phyloP scores from a whole-genome alignment of 2,113 vertebrate species.

The Otus sunia region DNA sequence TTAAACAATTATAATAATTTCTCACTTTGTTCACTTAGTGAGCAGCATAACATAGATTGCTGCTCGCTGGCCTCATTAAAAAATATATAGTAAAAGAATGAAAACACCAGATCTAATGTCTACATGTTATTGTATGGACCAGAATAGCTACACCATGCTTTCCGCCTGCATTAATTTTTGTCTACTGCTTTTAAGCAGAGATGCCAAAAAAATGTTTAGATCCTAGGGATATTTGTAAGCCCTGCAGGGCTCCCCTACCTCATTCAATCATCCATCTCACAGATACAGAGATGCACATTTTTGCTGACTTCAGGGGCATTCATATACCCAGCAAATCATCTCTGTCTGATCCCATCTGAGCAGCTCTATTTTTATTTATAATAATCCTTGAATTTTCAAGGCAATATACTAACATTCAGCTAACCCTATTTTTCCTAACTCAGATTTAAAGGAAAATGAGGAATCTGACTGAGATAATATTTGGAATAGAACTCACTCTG shows the following conservation, averaged over 20 bases:
- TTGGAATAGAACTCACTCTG: neutral
- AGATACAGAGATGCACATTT: conserved; percentile 35
- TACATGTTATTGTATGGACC: neutral
- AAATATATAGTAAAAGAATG: conserved; percentile 18
- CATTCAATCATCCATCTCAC: conserved; percentile 66
- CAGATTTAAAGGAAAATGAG: neutral
- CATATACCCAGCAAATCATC: conserved; percentile 23
- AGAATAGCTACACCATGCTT: neutral
- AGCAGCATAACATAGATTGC: neutral
- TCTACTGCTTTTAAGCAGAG: conserved; percentile 35
- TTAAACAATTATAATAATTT: neutral
- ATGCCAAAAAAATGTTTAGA: conserved; percentile 50
- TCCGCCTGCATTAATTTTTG: conserved; percentile 31
- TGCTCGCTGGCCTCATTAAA: conserved; percentile 10
- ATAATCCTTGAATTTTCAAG: conserved; percentile 45
- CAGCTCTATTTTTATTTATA: conserved; percentile 29
- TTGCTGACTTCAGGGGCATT: conserved; percentile 62
- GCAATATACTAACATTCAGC: neutral
- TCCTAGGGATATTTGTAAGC: conserved; percentile 33
- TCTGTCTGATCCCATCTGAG: conserved; percentile 56
- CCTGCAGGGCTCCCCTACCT: conserved; percentile 54
- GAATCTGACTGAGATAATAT: neutral
- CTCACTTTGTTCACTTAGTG: neutral
- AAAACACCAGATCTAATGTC: conserved; percentile 4
- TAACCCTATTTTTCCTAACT: neutral